Conservation (phyloP, 2,797 vertebrate genomes). For the Catamblyrhynchus diadema region DNA sequence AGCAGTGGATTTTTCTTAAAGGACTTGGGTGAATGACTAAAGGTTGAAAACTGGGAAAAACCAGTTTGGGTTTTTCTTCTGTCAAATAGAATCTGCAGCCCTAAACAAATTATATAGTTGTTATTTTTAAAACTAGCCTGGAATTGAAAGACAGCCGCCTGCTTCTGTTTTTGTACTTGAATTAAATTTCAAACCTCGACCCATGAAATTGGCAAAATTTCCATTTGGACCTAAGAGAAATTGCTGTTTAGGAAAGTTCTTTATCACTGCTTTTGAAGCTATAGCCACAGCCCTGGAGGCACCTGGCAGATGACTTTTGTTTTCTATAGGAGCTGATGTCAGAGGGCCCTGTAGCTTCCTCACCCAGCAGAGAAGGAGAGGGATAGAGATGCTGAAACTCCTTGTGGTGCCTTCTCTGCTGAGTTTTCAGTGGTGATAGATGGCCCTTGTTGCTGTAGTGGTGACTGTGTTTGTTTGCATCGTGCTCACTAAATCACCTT, state of each 20-base stretch:
- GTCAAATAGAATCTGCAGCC: background rate
- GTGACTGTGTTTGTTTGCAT: background rate
- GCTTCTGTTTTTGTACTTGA: background rate
- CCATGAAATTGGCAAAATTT: background rate
- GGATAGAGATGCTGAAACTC: background rate
- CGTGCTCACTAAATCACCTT: background rate
- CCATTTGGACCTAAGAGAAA: background rate
- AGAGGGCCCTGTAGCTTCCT: background rate
- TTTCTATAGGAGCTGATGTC: background rate
- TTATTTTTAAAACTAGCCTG: slow-evolving; percentile 4
- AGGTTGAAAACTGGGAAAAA: slow-evolving; percentile 41
- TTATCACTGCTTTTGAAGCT: accelerated
- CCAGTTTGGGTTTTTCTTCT: background rate
- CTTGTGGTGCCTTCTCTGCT: background rate
- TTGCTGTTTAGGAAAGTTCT: background rate
- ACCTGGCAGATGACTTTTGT: background rate
- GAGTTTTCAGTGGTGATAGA: background rate
- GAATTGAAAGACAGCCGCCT: slow-evolving; percentile 24
- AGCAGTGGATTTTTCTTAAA: slow-evolving; percentile 41
- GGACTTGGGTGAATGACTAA: slow-evolving; percentile 24
- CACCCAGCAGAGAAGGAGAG: background rate
- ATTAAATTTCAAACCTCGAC: background rate
- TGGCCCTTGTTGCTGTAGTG: background rate
- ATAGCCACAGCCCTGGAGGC: background rate
- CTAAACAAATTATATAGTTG: slow-evolving; percentile 1